Base-by-base conservation (phyloP, 2,797 vertebrate species). In the Amphiprion clarkii region DNA sequence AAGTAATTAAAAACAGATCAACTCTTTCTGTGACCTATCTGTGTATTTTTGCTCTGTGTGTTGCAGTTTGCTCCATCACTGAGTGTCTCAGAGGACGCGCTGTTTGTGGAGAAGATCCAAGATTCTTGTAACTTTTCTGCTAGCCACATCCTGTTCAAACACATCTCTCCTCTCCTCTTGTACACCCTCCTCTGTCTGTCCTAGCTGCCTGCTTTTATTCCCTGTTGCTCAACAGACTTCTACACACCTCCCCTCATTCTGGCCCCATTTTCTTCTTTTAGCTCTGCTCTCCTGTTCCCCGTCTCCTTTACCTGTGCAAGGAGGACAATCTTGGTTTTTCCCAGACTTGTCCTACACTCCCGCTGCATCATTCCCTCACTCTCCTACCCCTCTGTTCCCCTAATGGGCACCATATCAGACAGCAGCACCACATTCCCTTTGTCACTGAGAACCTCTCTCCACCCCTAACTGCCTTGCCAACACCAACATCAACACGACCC, bases 351-450 rank as follows among this genome's bases (percentile, higher is more conserved):
- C 74, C 21, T 23, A 27, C 58, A 27, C 65, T 10, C 5, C 29
- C 61, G 23, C 62, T 23, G 36, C 63, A 48, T 57, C 63, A 29
- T 74, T 55, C 70, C 72, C 42, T 31, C 2, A 2, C 65, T 66
- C 69, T 75, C 60, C 85, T 62, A 57, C 72, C 62, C 67, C 75
- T 78, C 88, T 78, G 67, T 62, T 87, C 93, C 90, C 90, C 95
- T 93, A 67, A 96, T 96, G 96, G 95, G 94, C 92, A n/a, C 93
- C 89, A 68, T 71, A 90, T 93, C 90, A 87, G 79, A 65, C 80
- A 84, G 58, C 76, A 81, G 80, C 60, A 70, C 85, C 82, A 86
- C 82, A 86, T 90, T 91, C 87, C 90, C 87, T 83, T 84, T 70
- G 12, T 72, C 83, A 69, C 87, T 80, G 74, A 83, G 49, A 82